Conservation (phyloP, 2,113 vertebrate species). For the Xenopus laevis region DNA sequence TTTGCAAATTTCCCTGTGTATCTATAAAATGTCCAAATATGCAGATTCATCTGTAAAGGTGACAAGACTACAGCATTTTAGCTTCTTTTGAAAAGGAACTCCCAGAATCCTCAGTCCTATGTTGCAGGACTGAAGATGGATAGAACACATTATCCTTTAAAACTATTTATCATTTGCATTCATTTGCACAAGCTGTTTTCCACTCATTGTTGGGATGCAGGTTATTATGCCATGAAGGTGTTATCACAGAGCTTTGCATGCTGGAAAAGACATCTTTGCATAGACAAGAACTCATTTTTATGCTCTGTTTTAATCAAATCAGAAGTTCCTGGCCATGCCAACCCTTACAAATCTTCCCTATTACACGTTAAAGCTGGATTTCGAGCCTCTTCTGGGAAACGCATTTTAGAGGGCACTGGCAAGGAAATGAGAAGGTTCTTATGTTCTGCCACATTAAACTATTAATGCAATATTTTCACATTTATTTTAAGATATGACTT, state of each 20-base stretch:
- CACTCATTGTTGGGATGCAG: background rate
- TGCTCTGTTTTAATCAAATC: background rate
- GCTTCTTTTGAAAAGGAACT: background rate
- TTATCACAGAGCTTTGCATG: constrained; percentile 8
- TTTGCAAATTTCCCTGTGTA: background rate
- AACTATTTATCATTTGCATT: background rate
- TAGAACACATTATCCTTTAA: background rate
- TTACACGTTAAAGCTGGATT: too few species aligned
- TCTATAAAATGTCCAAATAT: background rate
- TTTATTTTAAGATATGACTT: too few species aligned
- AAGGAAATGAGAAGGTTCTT: too few species aligned
- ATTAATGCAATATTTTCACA: too few species aligned
- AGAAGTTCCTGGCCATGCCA: background rate
- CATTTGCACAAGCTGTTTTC: background rate
- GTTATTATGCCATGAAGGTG: background rate
- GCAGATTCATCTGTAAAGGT: background rate
- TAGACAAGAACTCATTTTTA: background rate
- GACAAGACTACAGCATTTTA: background rate
- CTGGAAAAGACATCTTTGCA: background rate
- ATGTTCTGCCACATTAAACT: too few species aligned
- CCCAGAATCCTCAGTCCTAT: background rate
- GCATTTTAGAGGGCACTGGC: too few species aligned
- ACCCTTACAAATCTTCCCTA: background rate
- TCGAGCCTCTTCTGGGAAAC: too few species aligned
- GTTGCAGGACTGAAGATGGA: too few species aligned